These are phyloP conservation scores for Tragelaphus strepsiceros DNA, from an alignment of 2,113 vertebrate species.

Conservation along the genomic window DNA sequence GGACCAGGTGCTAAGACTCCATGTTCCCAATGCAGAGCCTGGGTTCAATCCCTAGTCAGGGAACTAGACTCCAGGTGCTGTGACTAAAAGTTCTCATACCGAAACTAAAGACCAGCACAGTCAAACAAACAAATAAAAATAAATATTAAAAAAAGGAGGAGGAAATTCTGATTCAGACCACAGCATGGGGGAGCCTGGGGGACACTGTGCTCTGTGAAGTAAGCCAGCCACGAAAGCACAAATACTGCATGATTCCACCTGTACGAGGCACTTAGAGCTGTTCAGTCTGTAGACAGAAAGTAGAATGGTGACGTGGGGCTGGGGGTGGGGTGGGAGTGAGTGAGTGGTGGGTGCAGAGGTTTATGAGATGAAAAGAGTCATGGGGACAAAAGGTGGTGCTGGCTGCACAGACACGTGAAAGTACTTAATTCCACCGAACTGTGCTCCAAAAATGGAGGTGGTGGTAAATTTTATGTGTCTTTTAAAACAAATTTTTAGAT, in stretches of 20 bases:
- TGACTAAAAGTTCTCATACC: background rate
- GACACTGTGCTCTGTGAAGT: background rate
- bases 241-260: background rate
- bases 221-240: background rate
- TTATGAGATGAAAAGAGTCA: background rate
- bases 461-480: background rate
- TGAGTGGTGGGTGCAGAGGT: fast-evolving
- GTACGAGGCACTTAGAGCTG: background rate
- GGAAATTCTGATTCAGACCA: background rate
- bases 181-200: background rate
- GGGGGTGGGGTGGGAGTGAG: no score
- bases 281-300: background rate
- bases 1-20: background rate
- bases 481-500: background rate
- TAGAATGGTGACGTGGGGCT: background rate
- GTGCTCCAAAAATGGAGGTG: background rate
- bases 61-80: background rate
- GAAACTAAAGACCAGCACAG: background rate
- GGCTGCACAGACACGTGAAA: fast-evolving
- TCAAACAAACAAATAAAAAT: background rate
- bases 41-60: background rate
- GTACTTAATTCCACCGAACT: fast-evolving
- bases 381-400: background rate
- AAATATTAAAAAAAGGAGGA: background rate
- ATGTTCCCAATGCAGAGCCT: background rate